A percentile compares a stretch with the other conserved stretches of the same genome.
These are phyloP conservation scores for Acrocephalus arundinaceus DNA, from an alignment of 2,113 vertebrate genomes.

Conservation along the genomic window DNA sequence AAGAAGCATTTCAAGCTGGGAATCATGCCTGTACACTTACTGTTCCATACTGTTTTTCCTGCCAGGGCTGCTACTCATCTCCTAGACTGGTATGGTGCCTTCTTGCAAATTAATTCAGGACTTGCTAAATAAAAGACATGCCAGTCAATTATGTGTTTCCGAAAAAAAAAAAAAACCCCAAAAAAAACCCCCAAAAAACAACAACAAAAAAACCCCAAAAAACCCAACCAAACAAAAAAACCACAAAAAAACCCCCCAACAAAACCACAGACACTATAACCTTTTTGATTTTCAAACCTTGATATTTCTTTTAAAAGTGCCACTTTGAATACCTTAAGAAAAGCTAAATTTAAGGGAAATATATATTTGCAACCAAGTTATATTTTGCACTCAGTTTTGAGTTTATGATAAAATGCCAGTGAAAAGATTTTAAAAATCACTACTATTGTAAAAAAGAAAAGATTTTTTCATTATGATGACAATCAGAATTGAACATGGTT, in stretches of 20 bases:
- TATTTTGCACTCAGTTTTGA: background rate
- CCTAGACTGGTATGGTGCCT: background rate
- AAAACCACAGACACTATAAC: background rate
- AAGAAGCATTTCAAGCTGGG: conserved; percentile 19
- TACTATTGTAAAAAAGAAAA: background rate
- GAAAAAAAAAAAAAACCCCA: background rate
- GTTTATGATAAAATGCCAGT: background rate
- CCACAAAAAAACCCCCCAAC: too few relatives aligned
- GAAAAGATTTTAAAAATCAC: background rate
- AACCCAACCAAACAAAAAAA: too few relatives aligned
- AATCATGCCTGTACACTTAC: background rate
- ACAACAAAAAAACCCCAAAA: background rate
- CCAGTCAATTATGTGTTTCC: background rate
- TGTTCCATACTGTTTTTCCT: background rate
- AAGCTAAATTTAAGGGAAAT: background rate
- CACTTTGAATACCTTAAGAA: background rate
- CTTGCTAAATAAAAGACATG: background rate
- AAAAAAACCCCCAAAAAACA: too few relatives aligned
- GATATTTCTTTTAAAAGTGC: background rate
- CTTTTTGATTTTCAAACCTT: background rate
- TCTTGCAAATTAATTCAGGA: background rate
- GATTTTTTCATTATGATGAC: background rate
- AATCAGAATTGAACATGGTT: background rate
- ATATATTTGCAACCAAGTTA: background rate
- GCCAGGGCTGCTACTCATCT: background rate